Base-by-base conservation (phyloP, 2,113 vertebrate genomes). In the Galbula dea region DNA sequence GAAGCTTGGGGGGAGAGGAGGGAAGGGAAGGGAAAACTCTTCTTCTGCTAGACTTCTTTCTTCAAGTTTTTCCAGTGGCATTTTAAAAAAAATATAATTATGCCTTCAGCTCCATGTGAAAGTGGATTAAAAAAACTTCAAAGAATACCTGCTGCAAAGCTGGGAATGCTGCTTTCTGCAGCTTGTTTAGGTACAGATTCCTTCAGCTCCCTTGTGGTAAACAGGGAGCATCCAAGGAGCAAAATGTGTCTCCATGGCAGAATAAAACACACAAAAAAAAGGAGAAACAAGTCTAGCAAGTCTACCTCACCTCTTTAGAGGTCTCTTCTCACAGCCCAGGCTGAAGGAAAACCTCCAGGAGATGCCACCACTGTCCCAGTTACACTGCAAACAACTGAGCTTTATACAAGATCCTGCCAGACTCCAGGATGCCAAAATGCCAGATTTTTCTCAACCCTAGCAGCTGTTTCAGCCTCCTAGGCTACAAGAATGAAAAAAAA, bases 31-130 rank as follows among this genome's bases (percentile, higher is more conserved):
- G 67, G 87, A 73, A 90, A 95, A 93, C 66, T 86, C 51, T 73
- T 91, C 76, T 68, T 77, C 21, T 80, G 51, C 45, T 90, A 75
- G 71, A 87, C 71, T 72, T 17, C 58, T 83, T 90, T 94, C 94
- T 96, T 91, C 83, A 91, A 95, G 90, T 89, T 93, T 90, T 96
- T 91, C 94, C 89, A 93, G 92, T 79, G 49, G 73, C 89, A 86
- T 72, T 72, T 57, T 15, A 34, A 39, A 89, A 92, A 71, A 77
- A 43, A 48, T 16, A 22, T 13, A 19, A 29, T 43, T 90, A 86
- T 61, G 84, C 36, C 34, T 71, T 88, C 83, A 95, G 61, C 69
- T 79, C 69, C 74, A 85, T 69, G 49, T 76, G 58, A 90, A 95
- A 90, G 30, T 66, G 15, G 41, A 88, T 83, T 88, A 55, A 86